Evolutionary conservation across 2,113 vertebrate genomes (phyloP).

Genomic region (Rynchops niger): DNA sequence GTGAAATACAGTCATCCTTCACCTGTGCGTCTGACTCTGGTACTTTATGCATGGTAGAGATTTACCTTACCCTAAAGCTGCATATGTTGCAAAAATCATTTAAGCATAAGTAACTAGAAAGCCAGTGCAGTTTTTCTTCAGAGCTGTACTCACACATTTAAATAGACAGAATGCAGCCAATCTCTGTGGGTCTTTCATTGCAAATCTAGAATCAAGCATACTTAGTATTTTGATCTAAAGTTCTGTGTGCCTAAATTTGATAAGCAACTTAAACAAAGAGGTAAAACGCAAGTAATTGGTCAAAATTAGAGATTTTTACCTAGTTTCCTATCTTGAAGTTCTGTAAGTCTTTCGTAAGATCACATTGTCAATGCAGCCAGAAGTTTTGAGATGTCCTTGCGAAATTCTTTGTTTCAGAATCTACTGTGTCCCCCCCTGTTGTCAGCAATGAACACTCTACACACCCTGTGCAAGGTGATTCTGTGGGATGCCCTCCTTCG

Average conservation of each 20-base stretch:
- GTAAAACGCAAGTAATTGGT: neutral
- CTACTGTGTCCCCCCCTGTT: neutral
- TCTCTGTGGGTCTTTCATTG: neutral
- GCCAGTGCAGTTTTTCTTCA: neutral
- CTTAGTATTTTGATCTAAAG: neutral
- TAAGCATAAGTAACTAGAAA: neutral
- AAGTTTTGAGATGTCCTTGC: neutral
- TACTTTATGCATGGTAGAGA: neutral
- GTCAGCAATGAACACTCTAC: constrained; percentile 52
- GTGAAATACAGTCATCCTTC: neutral
- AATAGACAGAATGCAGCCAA: neutral
- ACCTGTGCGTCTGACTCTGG: neutral
- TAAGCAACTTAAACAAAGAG: neutral
- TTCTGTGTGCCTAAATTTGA: neutral
- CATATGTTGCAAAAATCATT: neutral
- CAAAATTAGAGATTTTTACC: neutral
- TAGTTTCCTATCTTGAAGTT: neutral
- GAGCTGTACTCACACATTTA: neutral
- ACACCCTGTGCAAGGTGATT: constrained; percentile 13
- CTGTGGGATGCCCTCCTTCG: constrained; percentile 75
- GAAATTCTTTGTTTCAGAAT: constrained; percentile 66
- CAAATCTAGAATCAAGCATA: neutral
- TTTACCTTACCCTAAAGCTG: neutral
- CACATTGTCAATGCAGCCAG: neutral
- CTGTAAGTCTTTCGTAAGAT: neutral